Percentiles rank a stretch among this genome's conserved stretches.
Evolutionary conservation across 64 coral and sea anemone genomes (phyloP).

Genomic region (Montipora capricornis): DNA sequence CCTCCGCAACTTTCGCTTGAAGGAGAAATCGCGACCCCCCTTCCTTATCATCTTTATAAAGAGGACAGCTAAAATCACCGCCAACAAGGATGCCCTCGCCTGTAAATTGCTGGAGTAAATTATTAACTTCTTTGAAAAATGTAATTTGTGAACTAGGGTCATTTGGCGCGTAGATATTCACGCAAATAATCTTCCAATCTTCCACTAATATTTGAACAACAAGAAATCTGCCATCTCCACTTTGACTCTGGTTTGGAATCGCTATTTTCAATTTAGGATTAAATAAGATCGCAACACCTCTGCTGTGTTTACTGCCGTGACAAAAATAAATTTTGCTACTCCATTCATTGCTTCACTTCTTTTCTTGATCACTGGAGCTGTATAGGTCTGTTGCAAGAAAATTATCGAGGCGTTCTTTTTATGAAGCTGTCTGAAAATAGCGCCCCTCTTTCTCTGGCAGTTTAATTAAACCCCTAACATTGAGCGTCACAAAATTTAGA

Average conservation of each 20-base stretch:
- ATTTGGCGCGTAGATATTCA: background rate
- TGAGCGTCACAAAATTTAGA: background rate
- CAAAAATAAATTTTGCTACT: background rate
- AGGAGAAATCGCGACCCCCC: background rate
- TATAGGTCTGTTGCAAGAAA: background rate
- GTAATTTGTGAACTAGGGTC: background rate
- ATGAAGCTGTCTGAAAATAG: background rate
- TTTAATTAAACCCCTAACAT: background rate
- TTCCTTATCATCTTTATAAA: background rate
- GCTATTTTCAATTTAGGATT: background rate
- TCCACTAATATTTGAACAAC: background rate
- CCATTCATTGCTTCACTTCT: background rate
- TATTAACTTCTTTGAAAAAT: background rate
- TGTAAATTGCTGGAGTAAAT: background rate
- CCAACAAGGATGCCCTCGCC: background rate
- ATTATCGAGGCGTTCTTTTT: background rate
- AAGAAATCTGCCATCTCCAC: background rate
- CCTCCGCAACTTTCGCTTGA: background rate
- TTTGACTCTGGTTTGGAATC: background rate
- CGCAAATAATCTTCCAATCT: background rate
- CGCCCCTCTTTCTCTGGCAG: background rate
- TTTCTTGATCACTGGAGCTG: background rate
- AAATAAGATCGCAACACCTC: background rate
- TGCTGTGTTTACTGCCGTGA: background rate
- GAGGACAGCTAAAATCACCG: background rate